These are phyloP conservation scores for Sceliomorpha sp. DNA, from an alignment of 2,888 invertebrate species.

Conservation along the genomic window DNA sequence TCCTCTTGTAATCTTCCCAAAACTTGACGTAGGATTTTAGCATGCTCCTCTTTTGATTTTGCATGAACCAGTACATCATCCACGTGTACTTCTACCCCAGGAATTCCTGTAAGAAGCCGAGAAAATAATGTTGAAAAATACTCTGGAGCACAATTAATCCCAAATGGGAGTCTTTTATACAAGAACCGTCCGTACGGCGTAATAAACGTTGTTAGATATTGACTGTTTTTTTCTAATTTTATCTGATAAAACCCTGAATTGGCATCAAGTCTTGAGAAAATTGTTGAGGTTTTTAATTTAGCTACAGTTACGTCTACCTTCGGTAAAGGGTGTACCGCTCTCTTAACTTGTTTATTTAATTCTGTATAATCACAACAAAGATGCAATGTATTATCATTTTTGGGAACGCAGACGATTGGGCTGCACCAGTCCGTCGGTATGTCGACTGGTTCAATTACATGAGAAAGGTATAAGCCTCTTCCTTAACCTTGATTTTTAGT, in stretches of 20 bases:
- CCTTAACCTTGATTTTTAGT: slow-evolving; percentile 60
- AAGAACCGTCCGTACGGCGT: slow-evolving; percentile 54
- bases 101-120: slow-evolving; percentile 34
- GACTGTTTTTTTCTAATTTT: slow-evolving; percentile 40
- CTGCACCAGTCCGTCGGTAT: slow-evolving; percentile 71
- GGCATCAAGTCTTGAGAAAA: slow-evolving; percentile 61
- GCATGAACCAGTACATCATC: slow-evolving; percentile 56
- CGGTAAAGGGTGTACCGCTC: slow-evolving; percentile 59
- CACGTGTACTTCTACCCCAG: slow-evolving; percentile 41
- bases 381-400: slow-evolving; percentile 57
- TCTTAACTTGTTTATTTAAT: slow-evolving; percentile 59
- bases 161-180: slow-evolving; percentile 55
- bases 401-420: slow-evolving; percentile 69
- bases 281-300: slow-evolving; percentile 52
- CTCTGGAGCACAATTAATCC: slow-evolving; percentile 55
- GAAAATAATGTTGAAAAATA: slow-evolving; percentile 46
- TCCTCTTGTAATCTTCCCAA: slow-evolving; percentile 47
- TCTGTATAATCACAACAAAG: slow-evolving; percentile 64
- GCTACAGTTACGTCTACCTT: slow-evolving; percentile 62
- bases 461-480: slow-evolving; percentile 62
- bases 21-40: slow-evolving; percentile 55
- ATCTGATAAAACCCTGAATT: slow-evolving; percentile 54
- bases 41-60: slow-evolving; percentile 53
- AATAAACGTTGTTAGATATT: slow-evolving; percentile 54
- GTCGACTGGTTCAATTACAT: slow-evolving; percentile 65